These are phyloP conservation scores for Nomada ferruginata DNA, from an alignment of 2,888 invertebrate genomes.

Conservation along the genomic window DNA sequence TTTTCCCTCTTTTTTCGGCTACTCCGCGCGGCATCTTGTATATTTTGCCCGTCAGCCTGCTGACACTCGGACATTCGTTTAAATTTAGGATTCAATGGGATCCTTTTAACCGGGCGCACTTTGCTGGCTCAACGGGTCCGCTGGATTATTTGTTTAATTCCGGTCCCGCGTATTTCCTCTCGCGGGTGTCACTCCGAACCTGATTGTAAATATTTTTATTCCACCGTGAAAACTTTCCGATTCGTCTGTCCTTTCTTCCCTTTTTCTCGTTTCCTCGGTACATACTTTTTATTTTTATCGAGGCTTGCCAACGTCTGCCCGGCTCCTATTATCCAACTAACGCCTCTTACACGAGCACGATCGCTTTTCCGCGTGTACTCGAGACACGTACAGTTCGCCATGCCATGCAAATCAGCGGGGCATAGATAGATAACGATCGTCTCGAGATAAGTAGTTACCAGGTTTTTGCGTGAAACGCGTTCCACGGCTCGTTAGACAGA, in stretches of 20 bases:
- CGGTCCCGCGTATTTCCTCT: slow-evolving; percentile 70
- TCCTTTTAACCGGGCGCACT: slow-evolving; percentile 82
- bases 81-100: slow-evolving; percentile 85
- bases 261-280: background rate
- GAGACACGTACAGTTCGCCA: background rate
- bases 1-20: slow-evolving; percentile 52
- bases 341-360: background rate
- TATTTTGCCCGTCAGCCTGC: slow-evolving; percentile 82
- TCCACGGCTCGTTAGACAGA: slow-evolving; percentile 5
- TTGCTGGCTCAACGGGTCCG: slow-evolving; percentile 80
- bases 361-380: slow-evolving; percentile 13
- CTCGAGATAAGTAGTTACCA: slow-evolving; percentile 38
- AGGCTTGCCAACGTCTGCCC: background rate
- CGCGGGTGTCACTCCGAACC: slow-evolving; percentile 44
- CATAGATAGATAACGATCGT: slow-evolving; percentile 29
- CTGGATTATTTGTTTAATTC: slow-evolving; percentile 83
- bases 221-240: slow-evolving; percentile 4
- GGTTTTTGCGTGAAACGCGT: slow-evolving; percentile 50
- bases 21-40: slow-evolving; percentile 79
- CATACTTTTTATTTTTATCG: background rate
- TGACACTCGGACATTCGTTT: slow-evolving; percentile 82
- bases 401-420: slow-evolving; percentile 28
- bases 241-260: slow-evolving; percentile 11
- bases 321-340: background rate
- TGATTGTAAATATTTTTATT: slow-evolving; percentile 58